These are phyloP conservation scores for Catocala fraxini DNA, from an alignment of 2,888 invertebrate species.

Conservation along the genomic window DNA sequence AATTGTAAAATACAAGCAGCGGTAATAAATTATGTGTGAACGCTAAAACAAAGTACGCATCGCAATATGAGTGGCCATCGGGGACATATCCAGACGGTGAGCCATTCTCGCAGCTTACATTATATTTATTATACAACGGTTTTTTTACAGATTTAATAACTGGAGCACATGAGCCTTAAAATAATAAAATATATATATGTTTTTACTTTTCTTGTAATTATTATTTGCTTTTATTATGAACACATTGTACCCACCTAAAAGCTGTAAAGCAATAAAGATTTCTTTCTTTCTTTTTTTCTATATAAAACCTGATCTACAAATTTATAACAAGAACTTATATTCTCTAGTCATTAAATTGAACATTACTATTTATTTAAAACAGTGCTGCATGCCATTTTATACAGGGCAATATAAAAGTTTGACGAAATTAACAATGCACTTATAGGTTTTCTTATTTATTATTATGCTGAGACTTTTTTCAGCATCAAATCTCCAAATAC, in stretches of 20 bases:
- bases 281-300: too few relatives aligned
- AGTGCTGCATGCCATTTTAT: neutral
- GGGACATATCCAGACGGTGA: constrained; percentile 65
- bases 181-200: neutral
- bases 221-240: too few relatives aligned
- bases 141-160: constrained; percentile 9
- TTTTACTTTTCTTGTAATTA: too few relatives aligned
- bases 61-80: constrained; percentile 62
- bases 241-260: too few relatives aligned
- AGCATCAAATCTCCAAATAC: constrained; percentile 36
- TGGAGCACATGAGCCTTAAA: neutral
- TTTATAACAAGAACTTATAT: neutral
- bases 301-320: too few relatives aligned
- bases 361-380: neutral
- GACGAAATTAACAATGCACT: constrained; percentile 19
- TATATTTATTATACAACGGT: constrained; percentile 56
- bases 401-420: too few relatives aligned
- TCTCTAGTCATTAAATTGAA: neutral
- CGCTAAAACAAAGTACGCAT: constrained; percentile 61
- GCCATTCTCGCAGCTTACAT: constrained; percentile 58
- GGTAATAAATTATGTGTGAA: constrained; percentile 70
- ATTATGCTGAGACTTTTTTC: constrained; percentile 16
- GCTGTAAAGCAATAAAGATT: too few relatives aligned
- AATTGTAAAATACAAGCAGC: constrained; percentile 59
- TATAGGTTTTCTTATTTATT: constrained; percentile 37